Evolutionary conservation across 2,797 vertebrate genomes (phyloP).

Genomic region (Ctenosaura bakeri): DNA sequence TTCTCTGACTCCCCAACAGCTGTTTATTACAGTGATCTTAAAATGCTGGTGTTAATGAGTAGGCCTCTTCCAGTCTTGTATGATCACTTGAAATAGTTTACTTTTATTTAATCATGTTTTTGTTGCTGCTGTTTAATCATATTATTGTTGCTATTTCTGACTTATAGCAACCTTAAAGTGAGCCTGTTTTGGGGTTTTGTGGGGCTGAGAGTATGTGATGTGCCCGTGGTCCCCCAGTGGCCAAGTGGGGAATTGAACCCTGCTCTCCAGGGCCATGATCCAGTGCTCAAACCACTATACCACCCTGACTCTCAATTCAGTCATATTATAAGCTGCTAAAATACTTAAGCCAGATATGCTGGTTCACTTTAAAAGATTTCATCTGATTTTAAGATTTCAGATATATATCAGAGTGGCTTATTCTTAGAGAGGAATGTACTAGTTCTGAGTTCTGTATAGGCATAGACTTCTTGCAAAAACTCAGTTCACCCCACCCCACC

Average conservation of each 20-base stretch:
- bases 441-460: neutral
- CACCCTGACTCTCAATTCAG: too few species aligned
- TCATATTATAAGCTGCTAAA: neutral
- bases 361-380: neutral
- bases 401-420: neutral
- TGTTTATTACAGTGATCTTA: neutral
- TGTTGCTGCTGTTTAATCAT: too few species aligned
- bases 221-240: too few species aligned
- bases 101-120: neutral
- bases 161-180: too few species aligned
- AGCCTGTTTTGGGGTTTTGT: too few species aligned
- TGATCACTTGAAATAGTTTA: neutral
- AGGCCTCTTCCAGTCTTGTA: neutral
- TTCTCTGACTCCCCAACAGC: neutral
- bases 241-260: too few species aligned
- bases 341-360: neutral
- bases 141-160: too few species aligned
- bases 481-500: neutral
- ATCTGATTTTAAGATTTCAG: neutral
- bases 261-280: too few species aligned
- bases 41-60: neutral
- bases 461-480: neutral
- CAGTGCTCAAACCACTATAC: too few species aligned
- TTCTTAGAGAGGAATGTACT: neutral
- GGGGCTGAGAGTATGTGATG: too few species aligned